Percentiles rank a stretch among this genome's conserved stretches.
These are phyloP conservation scores for Cnemophilus loriae DNA, from an alignment of 2,113 vertebrate species.

Conservation along the genomic window DNA sequence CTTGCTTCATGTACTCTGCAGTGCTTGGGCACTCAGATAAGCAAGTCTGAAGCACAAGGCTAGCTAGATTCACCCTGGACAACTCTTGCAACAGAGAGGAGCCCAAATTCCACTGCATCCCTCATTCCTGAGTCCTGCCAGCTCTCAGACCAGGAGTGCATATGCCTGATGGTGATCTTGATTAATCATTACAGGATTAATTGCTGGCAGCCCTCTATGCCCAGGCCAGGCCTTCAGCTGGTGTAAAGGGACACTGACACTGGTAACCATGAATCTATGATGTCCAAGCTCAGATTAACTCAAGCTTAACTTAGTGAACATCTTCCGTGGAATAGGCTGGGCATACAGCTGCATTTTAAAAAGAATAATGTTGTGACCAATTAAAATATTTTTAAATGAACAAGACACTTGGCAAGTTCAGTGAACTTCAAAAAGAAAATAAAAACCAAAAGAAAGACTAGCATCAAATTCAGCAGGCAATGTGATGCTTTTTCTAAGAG, in stretches of 20 bases:
- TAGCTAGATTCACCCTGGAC: background rate
- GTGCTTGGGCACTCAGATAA: background rate
- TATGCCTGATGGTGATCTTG: background rate
- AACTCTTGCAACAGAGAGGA: background rate
- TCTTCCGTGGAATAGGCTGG: background rate
- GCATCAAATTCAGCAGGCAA: background rate
- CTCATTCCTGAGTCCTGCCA: background rate
- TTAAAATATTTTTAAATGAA: background rate
- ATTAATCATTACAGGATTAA: slow-evolving; percentile 20
- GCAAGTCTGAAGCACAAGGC: background rate
- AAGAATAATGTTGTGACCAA: background rate
- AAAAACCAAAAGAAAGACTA: background rate
- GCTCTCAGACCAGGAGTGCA: background rate
- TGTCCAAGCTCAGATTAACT: background rate
- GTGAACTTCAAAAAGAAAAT: background rate
- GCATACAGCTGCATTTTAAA: background rate
- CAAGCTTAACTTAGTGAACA: background rate
- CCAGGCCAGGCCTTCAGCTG: background rate
- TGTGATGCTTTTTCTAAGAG: background rate
- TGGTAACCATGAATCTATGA: background rate
- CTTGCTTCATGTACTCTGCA: background rate
- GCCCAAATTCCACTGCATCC: background rate
- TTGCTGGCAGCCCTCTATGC: background rate
- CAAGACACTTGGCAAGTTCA: background rate
- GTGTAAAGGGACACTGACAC: background rate